Evolutionary conservation across 2,113 vertebrate species (phyloP).

Genomic region (Rallus limicola): DNA sequence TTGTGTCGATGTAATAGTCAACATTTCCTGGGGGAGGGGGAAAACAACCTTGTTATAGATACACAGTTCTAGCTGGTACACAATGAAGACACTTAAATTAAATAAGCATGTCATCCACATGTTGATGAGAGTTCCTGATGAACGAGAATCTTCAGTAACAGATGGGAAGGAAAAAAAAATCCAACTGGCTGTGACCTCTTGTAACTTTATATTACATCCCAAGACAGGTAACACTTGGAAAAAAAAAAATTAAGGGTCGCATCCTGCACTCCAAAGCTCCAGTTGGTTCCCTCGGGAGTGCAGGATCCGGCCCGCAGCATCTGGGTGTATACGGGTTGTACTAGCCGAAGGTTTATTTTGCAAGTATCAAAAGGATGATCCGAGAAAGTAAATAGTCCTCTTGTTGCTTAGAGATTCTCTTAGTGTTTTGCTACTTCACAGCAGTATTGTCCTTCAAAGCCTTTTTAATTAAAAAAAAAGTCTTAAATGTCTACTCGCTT

Average conservation of each 20-base stretch:
- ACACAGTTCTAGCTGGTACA: constrained; percentile 61
- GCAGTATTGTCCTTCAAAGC: constrained; percentile 64
- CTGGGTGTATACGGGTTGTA: constrained; percentile 10
- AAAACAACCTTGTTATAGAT: constrained; percentile 67
- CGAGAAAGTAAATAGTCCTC: constrained; percentile 68
- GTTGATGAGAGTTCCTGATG: constrained; percentile 49
- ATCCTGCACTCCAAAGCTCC: constrained; percentile 48
- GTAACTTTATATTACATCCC: constrained; percentile 51
- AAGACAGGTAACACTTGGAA: constrained; percentile 49
- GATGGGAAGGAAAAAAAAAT: constrained; percentile 37
- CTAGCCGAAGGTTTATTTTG: constrained; percentile 58
- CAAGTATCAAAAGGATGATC: constrained; percentile 67
- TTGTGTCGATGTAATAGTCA: constrained; percentile 20
- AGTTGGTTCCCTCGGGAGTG: constrained; percentile 11
- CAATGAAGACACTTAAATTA: constrained; percentile 53
- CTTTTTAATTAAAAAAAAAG: constrained; percentile 66
- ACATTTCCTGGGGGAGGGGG: not conserved
- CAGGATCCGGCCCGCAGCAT: constrained; percentile 36
- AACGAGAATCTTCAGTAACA: constrained; percentile 66
- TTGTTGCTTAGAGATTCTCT: constrained; percentile 66
- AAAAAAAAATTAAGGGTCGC: not conserved
- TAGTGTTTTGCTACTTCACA: constrained; percentile 68
- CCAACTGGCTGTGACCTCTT: constrained; percentile 69
- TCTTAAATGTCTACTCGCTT: constrained; percentile 58
- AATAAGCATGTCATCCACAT: constrained; percentile 57